Conservation (phyloP, 1,140 invertebrate species). For the Lepidurus apus region DNA sequence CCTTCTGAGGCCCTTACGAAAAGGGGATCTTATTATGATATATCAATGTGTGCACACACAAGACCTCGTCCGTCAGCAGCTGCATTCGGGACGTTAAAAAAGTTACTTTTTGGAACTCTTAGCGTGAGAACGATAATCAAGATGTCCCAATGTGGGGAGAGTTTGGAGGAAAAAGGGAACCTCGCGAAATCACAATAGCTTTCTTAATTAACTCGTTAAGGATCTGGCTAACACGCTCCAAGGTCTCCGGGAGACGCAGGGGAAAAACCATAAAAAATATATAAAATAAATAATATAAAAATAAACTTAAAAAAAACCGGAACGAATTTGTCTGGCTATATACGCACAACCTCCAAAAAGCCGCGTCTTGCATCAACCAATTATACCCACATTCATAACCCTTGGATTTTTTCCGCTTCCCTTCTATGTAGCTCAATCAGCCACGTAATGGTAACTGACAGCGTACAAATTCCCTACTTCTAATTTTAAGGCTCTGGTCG, state of each 20-base stretch:
- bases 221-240: constrained; percentile 9
- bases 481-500: not conserved
- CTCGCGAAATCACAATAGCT: not conserved
- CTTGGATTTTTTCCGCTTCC: not conserved
- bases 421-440: constrained; percentile 14
- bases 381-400: constrained; percentile 15
- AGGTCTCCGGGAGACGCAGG: not conserved
- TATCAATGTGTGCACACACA: not conserved
- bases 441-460: constrained; percentile 8
- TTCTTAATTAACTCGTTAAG: constrained; percentile 16
- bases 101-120: not conserved
- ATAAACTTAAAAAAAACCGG: not conserved
- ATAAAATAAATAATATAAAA: not conserved
- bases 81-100: not conserved
- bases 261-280: not conserved
- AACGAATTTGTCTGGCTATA: constrained; percentile 16
- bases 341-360: not conserved
- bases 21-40: not conserved
- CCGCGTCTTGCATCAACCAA: not conserved
- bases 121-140: constrained; percentile 21
- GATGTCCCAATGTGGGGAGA: not conserved
- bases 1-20: too few relatives aligned
- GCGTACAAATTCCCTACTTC: not conserved
- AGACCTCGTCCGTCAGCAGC: not conserved
- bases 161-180: not conserved